Percentiles rank a stretch among this genome's conserved stretches.
These are phyloP conservation scores for Pollimyrus isidori DNA, from an alignment of 2,113 vertebrate species.

Conservation along the genomic window DNA sequence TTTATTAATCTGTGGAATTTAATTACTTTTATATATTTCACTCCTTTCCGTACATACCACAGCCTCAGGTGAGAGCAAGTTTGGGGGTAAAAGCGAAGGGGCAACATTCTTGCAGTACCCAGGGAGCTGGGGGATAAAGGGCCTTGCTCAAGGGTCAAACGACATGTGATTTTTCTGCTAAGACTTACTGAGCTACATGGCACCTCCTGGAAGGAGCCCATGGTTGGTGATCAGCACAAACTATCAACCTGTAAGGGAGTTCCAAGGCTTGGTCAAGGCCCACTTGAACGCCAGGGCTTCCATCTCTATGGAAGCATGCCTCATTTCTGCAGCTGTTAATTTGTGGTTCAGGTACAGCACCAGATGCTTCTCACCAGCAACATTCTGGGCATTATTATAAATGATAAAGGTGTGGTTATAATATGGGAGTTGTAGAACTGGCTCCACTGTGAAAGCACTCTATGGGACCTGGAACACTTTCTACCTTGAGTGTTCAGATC, in stretches of 20 bases:
- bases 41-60: not conserved
- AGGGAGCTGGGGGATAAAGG: not conserved
- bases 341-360: not conserved
- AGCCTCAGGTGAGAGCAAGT: not conserved
- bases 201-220: not conserved
- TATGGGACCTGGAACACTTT: not conserved
- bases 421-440: not conserved
- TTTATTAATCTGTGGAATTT: not conserved
- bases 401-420: not conserved
- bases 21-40: not conserved
- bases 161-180: not conserved
- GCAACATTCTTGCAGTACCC: not conserved
- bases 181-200: not conserved
- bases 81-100: not conserved
- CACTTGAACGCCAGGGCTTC: not conserved
- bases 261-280: not conserved
- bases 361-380: not conserved
- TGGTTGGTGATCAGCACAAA: not conserved
- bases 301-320: not conserved
- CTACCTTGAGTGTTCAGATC: not conserved
- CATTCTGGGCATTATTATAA: not conserved
- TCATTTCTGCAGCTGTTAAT: not conserved
- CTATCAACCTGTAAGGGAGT: not conserved
- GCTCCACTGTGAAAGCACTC: not conserved
- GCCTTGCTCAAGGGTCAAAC: not conserved